A percentile compares a stretch with the other conserved stretches of the same genome.
Conservation (phyloP, 1,140 invertebrate genomes). For the Chlorops oryzae region DNA sequence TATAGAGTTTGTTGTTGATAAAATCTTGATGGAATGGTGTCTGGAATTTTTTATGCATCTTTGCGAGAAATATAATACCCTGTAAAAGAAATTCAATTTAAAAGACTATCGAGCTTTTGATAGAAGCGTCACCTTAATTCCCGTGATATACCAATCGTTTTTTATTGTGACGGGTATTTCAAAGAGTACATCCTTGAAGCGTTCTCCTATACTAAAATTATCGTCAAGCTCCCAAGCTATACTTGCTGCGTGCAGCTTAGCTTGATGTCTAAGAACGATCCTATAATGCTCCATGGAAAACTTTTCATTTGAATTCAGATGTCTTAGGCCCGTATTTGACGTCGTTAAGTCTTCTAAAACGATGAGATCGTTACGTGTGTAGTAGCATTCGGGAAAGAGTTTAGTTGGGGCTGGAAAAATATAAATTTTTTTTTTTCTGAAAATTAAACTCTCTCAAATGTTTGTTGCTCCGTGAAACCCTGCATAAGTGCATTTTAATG, state of each 20-base stretch:
- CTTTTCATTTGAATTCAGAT: slow-evolving; percentile 25
- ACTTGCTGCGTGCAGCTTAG: slow-evolving; percentile 46
- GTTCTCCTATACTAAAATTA: slow-evolving; percentile 34
- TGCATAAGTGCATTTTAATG: too few species aligned
- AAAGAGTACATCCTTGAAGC: slow-evolving; percentile 26
- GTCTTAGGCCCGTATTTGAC: slow-evolving; percentile 22
- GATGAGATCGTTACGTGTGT: slow-evolving; percentile 33
- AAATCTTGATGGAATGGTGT: slow-evolving; percentile 18
- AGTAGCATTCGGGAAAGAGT: slow-evolving; percentile 28
- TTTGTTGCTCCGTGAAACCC: too few species aligned
- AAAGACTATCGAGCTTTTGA: background rate
- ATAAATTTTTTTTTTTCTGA: too few species aligned
- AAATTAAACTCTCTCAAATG: background rate
- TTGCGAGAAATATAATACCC: slow-evolving; percentile 29
- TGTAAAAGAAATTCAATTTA: slow-evolving; percentile 12
- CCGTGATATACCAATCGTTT: slow-evolving; percentile 29
- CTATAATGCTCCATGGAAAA: slow-evolving; percentile 31
- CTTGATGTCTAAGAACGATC: slow-evolving; percentile 40
- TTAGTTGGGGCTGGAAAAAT: slow-evolving; percentile 15
- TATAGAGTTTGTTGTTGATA: slow-evolving; percentile 34
- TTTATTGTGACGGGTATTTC: slow-evolving; percentile 20
- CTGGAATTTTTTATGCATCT: slow-evolving; percentile 29
- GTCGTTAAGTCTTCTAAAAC: slow-evolving; percentile 46
- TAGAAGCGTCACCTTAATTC: slow-evolving; percentile 24
- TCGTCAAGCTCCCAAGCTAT: slow-evolving; percentile 38